Evolutionary conservation across 2,888 invertebrate species (phyloP).

Genomic region (Nemotelus nigrinus): DNA sequence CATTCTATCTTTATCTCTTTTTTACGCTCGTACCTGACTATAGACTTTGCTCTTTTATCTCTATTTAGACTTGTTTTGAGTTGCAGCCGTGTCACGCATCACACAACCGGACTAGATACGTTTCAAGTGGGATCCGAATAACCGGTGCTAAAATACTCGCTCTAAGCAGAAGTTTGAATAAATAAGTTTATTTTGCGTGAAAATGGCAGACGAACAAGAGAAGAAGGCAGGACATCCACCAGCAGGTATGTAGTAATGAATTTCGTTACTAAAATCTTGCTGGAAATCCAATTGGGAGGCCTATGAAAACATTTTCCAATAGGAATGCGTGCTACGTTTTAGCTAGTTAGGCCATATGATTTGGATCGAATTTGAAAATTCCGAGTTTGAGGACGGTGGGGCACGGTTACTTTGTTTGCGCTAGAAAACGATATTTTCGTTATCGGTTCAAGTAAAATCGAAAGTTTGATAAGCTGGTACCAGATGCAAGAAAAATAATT

Average conservation of each 20-base stretch:
- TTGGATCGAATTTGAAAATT: no score
- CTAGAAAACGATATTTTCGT: no score
- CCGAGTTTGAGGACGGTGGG: no score
- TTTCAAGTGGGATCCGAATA: background rate
- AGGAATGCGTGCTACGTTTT: background rate
- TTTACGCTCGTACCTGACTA: background rate
- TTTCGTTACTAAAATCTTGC: constrained; percentile 14
- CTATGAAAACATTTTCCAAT: background rate
- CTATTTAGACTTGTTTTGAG: constrained; percentile 41
- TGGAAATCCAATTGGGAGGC: background rate
- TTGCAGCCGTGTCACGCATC: constrained; percentile 40
- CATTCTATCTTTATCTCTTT: no score
- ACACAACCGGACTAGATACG: background rate
- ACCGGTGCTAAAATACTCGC: background rate
- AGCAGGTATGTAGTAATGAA: constrained; percentile 73
- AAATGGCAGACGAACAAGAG: constrained; percentile 71
- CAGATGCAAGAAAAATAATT: background rate
- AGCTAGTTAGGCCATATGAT: no score
- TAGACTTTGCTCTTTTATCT: constrained; percentile 22
- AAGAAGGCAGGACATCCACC: constrained; percentile 90
- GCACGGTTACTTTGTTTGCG: no score
- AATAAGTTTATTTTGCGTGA: constrained; percentile 30
- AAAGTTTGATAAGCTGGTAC: no score
- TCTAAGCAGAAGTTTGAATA: background rate
- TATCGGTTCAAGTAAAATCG: no score